Percentiles rank a stretch among this genome's conserved stretches.
Evolutionary conservation across 2,113 vertebrate species (phyloP).

Genomic region (Perca flavescens): DNA sequence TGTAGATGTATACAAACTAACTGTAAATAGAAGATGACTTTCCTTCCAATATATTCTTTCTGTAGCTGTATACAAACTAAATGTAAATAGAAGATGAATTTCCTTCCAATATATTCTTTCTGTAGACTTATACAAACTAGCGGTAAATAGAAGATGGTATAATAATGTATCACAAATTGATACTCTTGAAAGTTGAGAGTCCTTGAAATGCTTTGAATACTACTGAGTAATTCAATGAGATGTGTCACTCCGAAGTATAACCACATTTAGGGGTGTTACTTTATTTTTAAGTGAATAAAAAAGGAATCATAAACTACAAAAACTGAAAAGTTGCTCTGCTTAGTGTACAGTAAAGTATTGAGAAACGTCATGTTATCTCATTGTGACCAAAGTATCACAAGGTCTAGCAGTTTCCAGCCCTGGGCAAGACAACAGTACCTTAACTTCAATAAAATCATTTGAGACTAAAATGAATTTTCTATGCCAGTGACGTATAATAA

Average conservation of each 20-base stretch:
- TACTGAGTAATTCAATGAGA: constrained; percentile 5
- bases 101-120: neutral
- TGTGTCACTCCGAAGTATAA: neutral
- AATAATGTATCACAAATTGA: neutral
- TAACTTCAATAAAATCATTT: constrained; percentile 37
- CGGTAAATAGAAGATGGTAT: constrained; percentile 1
- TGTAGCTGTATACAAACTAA: no score
- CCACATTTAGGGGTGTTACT: neutral
- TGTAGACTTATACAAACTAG: neutral
- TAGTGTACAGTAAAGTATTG: constrained; percentile 27
- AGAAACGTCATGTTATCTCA: constrained; percentile 48
- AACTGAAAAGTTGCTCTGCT: constrained; percentile 1
- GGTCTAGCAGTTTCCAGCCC: constrained; percentile 41
- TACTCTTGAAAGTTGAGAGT: neutral
- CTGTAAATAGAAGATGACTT: neutral
- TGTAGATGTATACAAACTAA: neutral
- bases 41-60: neutral
- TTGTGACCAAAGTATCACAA: constrained; percentile 53
- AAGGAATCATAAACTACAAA: constrained; percentile 15
- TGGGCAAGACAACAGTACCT: constrained; percentile 41
- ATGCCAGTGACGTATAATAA: constrained; percentile 23
- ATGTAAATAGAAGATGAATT: neutral
- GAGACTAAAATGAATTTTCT: constrained; percentile 28
- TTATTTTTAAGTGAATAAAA: constrained; percentile 24
- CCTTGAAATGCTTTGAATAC: constrained; percentile 4